Evolutionary conservation across 2,797 vertebrate genomes (phyloP), one percentile per base, ranked within the genome.

Genomic region (Eulemur coronatus): DNA sequence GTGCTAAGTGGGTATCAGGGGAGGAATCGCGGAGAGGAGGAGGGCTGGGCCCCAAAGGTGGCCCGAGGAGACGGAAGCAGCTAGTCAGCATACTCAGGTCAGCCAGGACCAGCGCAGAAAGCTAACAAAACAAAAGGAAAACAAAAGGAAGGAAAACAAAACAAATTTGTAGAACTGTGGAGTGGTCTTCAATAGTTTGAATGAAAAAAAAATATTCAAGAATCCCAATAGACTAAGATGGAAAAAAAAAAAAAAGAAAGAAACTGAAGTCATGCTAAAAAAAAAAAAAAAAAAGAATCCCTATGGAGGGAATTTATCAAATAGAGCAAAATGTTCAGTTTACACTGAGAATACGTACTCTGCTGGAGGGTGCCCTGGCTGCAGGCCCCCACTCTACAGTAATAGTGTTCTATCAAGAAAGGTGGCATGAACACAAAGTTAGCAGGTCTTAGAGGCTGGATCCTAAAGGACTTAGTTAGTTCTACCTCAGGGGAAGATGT

Each of bases 301-400:
- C 10, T 69, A 2, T 4, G 10, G 28, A 28, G 24, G 6, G 24
- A 89, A 48, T 63, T 26, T 33, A 22, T 57, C 28, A 50, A 52
- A 15, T 17, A 17, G 63, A 52, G 14, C 13, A 9, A 72, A 61
- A 46, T 28, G 35, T 61, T 63, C 72, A 35, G 17, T 48, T 24
- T 65, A 28, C 2, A 0, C 33, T 48, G 55, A 63, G 30, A 48
- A 24, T 8, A n/a, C 30, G 14, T 38, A 41, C 9, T 22, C 38
- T 24, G 13, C 13, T 35, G 22, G 5, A 15, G 11, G 7, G 11
- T 9, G 10, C 9, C 57, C 24, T 30, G 41, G 33, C 24, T 7
- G 2, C 1, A 46, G 55, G 43, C 28, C 5, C 22, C 3, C 5
- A 26, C 14, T 20, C 33, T 26, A 4, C 5, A 26, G 17, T 10